Conservation (phyloP, 2,888 invertebrate species). For the Sphecodes monilicornis region DNA sequence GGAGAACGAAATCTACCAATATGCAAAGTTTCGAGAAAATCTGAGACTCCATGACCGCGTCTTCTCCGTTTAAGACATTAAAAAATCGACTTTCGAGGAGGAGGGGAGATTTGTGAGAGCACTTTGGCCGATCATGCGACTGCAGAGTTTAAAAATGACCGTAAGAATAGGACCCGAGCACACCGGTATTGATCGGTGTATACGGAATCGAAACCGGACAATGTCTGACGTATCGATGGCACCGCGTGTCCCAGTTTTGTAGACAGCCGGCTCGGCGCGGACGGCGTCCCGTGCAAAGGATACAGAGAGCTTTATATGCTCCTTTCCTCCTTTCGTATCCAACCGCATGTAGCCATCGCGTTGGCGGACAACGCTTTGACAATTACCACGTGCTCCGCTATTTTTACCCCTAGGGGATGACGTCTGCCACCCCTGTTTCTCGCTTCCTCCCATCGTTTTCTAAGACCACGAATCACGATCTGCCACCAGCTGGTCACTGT, state of each 20-base stretch:
- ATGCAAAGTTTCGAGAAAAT: too few relatives aligned
- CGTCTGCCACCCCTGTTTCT: not conserved
- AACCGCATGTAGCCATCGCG: not conserved
- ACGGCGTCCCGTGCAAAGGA: conserved; percentile 63
- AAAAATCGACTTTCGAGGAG: too few relatives aligned
- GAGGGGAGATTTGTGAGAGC: not conserved
- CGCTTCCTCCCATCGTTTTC: not conserved
- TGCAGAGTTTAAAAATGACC: conserved; percentile 41
- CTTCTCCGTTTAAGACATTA: too few relatives aligned
- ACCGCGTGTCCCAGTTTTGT: conserved; percentile 78
- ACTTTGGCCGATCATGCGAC: not conserved
- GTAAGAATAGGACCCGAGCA: conserved; percentile 40
- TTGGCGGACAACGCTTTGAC: not conserved
- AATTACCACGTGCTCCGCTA: not conserved
- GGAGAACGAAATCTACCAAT: too few relatives aligned
- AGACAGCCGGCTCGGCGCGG: conserved; percentile 55
- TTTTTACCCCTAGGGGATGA: not conserved
- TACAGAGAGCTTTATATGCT: conserved; percentile 58
- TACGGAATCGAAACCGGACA: conserved; percentile 79
- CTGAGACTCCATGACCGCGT: too few relatives aligned
- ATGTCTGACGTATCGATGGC: conserved; percentile 78
- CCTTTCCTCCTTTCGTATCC: conserved; percentile 33
- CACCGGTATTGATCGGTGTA: conserved; percentile 71
- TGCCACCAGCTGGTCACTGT: not conserved
- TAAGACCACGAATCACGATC: not conserved